Conservation (phyloP, 2,888 invertebrate species). For the Pycnomerus fuliginosus region DNA sequence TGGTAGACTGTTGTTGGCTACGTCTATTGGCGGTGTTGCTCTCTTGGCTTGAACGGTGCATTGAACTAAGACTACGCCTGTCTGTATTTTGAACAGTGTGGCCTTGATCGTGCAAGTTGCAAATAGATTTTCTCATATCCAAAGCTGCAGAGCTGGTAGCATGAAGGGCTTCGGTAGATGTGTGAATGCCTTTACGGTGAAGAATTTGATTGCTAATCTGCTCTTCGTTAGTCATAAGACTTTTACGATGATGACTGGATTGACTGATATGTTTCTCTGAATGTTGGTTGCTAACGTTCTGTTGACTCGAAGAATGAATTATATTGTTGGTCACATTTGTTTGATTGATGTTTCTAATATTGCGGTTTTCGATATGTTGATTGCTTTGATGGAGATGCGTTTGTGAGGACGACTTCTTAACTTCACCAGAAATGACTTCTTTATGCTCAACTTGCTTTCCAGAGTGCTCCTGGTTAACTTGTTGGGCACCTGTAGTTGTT, state of each 20-base stretch:
- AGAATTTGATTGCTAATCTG: constrained; percentile 75
- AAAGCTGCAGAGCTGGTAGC: constrained; percentile 73
- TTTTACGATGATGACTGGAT: constrained; percentile 65
- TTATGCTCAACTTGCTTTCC: constrained; percentile 14
- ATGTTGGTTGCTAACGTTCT: constrained; percentile 27
- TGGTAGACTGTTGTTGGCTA: constrained; percentile 53
- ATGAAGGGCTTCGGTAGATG: constrained; percentile 71
- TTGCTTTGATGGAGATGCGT: constrained; percentile 40
- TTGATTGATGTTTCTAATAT: neutral
- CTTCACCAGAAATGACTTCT: constrained; percentile 22
- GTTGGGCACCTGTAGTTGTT: constrained; percentile 38
- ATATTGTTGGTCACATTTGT: constrained; percentile 41
- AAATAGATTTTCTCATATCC: constrained; percentile 77
- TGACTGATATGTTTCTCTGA: constrained; percentile 22
- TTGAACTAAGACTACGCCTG: constrained; percentile 74
- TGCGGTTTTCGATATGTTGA: constrained; percentile 28
- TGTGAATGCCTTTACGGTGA: constrained; percentile 70
- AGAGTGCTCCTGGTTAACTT: constrained; percentile 15
- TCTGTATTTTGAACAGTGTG: constrained; percentile 69
- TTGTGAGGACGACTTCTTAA: constrained; percentile 46
- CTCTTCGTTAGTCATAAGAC: constrained; percentile 71
- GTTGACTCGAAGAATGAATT: constrained; percentile 18
- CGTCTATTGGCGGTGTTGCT: constrained; percentile 51
- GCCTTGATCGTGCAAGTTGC: constrained; percentile 73
- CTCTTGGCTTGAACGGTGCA: constrained; percentile 68